Conservation (phyloP, 2,113 vertebrate species). For the Sinocyclocheilus anshuiensis region DNA sequence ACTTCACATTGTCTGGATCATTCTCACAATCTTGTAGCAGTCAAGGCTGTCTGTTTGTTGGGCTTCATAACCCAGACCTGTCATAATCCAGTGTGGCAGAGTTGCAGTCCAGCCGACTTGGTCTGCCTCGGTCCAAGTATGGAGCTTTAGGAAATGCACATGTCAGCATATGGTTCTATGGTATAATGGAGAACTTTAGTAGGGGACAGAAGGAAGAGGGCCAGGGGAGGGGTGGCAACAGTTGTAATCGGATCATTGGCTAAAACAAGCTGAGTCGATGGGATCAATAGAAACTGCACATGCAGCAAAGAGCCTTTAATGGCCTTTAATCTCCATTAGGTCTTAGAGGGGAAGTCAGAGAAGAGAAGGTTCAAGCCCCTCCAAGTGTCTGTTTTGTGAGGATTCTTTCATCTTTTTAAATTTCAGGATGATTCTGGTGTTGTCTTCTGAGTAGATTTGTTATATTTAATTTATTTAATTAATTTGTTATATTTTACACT, state of each 20-base stretch:
- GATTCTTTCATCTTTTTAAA: no score
- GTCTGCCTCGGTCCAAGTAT: no score
- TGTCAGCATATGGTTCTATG: slow-evolving; percentile 74
- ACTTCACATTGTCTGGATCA: slow-evolving; percentile 35
- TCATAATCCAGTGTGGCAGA: slow-evolving; percentile 44
- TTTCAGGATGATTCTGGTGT: neutral
- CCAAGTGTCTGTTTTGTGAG: slow-evolving; percentile 59
- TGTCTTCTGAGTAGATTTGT: neutral
- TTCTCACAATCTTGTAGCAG: slow-evolving; percentile 43
- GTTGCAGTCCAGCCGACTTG: neutral
- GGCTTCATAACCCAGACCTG: slow-evolving; percentile 25
- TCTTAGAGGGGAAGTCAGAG: slow-evolving; percentile 79
- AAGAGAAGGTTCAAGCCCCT: slow-evolving; percentile 76
- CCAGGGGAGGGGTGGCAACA: slow-evolving; percentile 66
- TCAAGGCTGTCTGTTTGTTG: neutral
- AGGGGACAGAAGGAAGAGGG: slow-evolving; percentile 56
- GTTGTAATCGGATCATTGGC: slow-evolving; percentile 95
- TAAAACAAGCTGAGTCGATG: slow-evolving; percentile 85
- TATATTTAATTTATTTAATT: neutral
- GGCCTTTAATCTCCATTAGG: slow-evolving; percentile 93
- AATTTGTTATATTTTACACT: no score
- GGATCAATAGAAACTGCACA: slow-evolving; percentile 94
- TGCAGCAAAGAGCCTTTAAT: slow-evolving; percentile 94
- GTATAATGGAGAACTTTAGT: slow-evolving; percentile 57
- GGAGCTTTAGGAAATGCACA: slow-evolving; percentile 62